phyloP scores from a whole-genome alignment of 2,888 invertebrate species.

The Mythimna vitellina region DNA sequence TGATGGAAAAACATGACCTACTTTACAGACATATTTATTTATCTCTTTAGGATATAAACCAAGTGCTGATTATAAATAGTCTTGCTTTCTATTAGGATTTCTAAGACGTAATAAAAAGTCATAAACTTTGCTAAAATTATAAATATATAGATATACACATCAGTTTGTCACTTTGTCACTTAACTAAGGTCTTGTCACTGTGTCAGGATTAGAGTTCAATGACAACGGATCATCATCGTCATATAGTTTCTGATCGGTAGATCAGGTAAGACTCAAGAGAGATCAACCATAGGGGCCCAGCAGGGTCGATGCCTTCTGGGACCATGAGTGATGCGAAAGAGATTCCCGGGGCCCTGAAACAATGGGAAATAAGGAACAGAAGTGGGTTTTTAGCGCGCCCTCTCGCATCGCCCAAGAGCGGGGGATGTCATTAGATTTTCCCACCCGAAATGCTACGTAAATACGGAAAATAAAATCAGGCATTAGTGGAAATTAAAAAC shows the following conservation, averaged over 20 bases:
- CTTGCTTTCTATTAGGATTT: neutral
- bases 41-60: neutral
- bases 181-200: neutral
- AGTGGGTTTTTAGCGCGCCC: no score
- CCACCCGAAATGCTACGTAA: no score
- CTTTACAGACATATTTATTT: conserved; percentile 7
- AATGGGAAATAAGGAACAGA: no score
- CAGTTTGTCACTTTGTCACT: no score
- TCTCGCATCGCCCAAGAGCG: no score
- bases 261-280: no score
- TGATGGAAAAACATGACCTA: conserved; percentile 19
- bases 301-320: no score
- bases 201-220: conserved; percentile 1
- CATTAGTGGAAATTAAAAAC: neutral
- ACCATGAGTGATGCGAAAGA: no score
- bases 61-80: conserved; percentile 9
- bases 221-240: neutral
- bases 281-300: no score
- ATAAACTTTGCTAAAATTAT: neutral
- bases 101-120: neutral
- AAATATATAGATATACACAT: neutral
- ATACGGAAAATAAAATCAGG: no score
- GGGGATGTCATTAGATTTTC: no score
- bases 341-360: no score
- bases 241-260: neutral